phyloP scores from a whole-genome alignment of 2,888 invertebrate genomes.

The Panzeria rudis region DNA sequence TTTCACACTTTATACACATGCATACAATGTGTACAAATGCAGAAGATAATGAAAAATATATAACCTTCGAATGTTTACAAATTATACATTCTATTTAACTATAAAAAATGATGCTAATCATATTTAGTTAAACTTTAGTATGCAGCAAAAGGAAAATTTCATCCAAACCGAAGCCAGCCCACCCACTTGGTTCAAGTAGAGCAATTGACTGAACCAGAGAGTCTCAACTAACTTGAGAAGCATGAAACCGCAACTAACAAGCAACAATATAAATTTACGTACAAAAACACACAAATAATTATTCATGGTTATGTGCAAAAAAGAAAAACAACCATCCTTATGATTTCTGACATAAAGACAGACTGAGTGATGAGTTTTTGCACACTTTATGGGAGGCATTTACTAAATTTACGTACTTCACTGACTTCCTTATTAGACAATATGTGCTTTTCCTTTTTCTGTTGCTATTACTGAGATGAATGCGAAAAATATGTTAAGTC shows the following conservation, averaged over 20 bases:
- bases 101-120: constrained; percentile 23
- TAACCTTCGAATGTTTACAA: constrained; percentile 11
- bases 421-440: constrained; percentile 61
- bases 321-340: constrained; percentile 46
- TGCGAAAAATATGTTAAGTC: constrained; percentile 36
- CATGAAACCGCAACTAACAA: constrained; percentile 32
- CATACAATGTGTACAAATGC: background rate
- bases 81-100: constrained; percentile 13
- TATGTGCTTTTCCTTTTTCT: constrained; percentile 1
- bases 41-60: background rate
- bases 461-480: constrained; percentile 7
- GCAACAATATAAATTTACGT: constrained; percentile 28
- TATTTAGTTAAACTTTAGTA: constrained; percentile 12
- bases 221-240: constrained; percentile 32
- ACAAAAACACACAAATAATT: constrained; percentile 45
- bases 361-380: constrained; percentile 64
- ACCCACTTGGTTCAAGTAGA: constrained; percentile 57
- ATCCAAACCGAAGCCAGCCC: constrained; percentile 37
- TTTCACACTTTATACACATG: constrained; percentile 2
- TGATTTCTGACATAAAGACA: constrained; percentile 61
- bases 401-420: constrained; percentile 40
- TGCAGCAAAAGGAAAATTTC: constrained; percentile 34
- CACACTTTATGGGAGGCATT: constrained; percentile 55
- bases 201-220: constrained; percentile 30
- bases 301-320: constrained; percentile 41